Conservation (phyloP, 1,140 invertebrate species). For the Drosophila seguyi region DNA sequence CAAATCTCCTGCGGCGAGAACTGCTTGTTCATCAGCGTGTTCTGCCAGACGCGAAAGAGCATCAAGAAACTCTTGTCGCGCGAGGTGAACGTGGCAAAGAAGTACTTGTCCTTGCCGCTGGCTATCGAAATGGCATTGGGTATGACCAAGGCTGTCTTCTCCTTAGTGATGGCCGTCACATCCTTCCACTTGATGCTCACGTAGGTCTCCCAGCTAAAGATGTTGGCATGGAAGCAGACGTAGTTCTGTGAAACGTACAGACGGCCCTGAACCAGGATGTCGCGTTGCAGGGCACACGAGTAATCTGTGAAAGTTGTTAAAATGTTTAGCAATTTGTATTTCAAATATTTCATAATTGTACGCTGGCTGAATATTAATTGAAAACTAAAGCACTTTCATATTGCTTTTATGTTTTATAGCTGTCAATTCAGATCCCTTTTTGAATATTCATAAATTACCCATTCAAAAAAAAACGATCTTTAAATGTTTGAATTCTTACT, state of each 20-base stretch:
- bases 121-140: slow-evolving; percentile 97
- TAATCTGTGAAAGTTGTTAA: slow-evolving; percentile 89
- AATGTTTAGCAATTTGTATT: neutral
- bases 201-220: slow-evolving; percentile 97
- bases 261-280: slow-evolving; percentile 96
- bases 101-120: slow-evolving; percentile 94
- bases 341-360: neutral
- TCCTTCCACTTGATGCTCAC: slow-evolving; percentile 94
- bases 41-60: slow-evolving; percentile 98
- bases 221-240: slow-evolving; percentile 98
- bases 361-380: neutral
- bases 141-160: slow-evolving; percentile 96
- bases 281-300: slow-evolving; percentile 97
- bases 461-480: slow-evolving; percentile 3
- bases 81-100: slow-evolving; percentile 96
- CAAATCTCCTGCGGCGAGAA: slow-evolving; percentile 95
- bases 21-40: slow-evolving; percentile 95
- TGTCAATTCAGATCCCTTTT: neutral
- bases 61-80: slow-evolving; percentile 97
- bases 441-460: slow-evolving; percentile 5
- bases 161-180: slow-evolving; percentile 95
- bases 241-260: slow-evolving; percentile 97
- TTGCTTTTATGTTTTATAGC: slow-evolving; percentile 4
- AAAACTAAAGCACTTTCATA: neutral
- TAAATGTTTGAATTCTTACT: neutral